A percentile compares a stretch with the other conserved stretches of the same genome.
These are phyloP conservation scores for Junco hyemalis DNA, from an alignment of 2,113 vertebrate genomes.

Conservation along the genomic window DNA sequence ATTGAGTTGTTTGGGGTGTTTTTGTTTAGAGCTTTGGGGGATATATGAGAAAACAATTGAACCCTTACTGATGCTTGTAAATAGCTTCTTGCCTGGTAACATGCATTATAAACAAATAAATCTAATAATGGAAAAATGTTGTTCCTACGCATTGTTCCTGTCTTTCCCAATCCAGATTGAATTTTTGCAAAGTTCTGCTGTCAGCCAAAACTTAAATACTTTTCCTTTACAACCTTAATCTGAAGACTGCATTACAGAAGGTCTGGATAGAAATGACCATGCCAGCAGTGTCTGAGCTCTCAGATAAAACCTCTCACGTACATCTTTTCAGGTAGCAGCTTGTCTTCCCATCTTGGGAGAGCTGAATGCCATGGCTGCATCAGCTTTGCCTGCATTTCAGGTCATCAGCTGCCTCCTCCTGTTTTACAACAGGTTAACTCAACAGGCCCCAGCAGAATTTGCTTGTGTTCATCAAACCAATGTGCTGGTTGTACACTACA, in stretches of 20 bases:
- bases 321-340: background rate
- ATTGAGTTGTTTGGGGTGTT: background rate
- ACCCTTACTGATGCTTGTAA: background rate
- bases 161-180: background rate
- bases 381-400: background rate
- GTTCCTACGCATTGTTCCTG: background rate
- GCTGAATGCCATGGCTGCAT: accelerated
- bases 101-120: constrained; percentile 42
- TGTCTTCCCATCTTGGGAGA: background rate
- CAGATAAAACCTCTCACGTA: background rate
- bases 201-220: background rate
- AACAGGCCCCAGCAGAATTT: background rate
- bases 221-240: background rate
- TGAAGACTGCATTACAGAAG: background rate
- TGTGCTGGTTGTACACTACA: accelerated
- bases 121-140: background rate
- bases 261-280: background rate
- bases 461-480: background rate
- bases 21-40: background rate
- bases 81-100: background rate
- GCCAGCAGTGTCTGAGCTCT: background rate
- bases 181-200: background rate
- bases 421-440: background rate
- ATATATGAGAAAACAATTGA: background rate
- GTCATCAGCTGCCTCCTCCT: background rate